Percentiles rank a stretch among this genome's conserved stretches.
phyloP scores from a whole-genome alignment of 2,888 invertebrate species.

The Drosophila subquinaria region DNA sequence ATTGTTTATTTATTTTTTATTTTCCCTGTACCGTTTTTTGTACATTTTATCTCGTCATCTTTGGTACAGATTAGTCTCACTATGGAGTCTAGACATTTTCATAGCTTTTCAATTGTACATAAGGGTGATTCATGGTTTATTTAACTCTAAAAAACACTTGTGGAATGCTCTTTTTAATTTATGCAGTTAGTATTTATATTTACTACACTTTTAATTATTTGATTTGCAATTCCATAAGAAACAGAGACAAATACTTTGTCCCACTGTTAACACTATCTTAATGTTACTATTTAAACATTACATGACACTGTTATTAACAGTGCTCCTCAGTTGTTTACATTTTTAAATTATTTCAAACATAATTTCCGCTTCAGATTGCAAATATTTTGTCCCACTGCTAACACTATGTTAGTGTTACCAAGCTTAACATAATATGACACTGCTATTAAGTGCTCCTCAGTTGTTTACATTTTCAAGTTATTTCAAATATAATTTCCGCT shows the following conservation, averaged over 20 bases:
- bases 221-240: background rate
- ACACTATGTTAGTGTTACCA: too few relatives aligned
- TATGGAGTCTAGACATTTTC: slow-evolving; percentile 22
- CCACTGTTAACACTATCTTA: background rate
- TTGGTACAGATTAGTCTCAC: slow-evolving; percentile 30
- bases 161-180: background rate
- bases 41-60: slow-evolving; percentile 29
- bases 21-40: slow-evolving; percentile 27
- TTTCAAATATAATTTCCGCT: background rate
- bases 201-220: background rate
- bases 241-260: background rate
- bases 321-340: background rate
- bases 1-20: slow-evolving; percentile 20
- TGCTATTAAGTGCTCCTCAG: background rate
- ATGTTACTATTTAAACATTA: background rate
- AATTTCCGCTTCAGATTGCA: background rate
- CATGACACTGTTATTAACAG: background rate
- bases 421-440: background rate
- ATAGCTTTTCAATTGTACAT: slow-evolving; percentile 47
- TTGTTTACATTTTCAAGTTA: background rate
- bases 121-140: slow-evolving; percentile 44
- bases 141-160: background rate
- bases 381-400: background rate
- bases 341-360: background rate
- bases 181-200: background rate